Base-by-base conservation (phyloP, 1,140 invertebrate genomes). In the Gonioctena quinquepunctata region DNA sequence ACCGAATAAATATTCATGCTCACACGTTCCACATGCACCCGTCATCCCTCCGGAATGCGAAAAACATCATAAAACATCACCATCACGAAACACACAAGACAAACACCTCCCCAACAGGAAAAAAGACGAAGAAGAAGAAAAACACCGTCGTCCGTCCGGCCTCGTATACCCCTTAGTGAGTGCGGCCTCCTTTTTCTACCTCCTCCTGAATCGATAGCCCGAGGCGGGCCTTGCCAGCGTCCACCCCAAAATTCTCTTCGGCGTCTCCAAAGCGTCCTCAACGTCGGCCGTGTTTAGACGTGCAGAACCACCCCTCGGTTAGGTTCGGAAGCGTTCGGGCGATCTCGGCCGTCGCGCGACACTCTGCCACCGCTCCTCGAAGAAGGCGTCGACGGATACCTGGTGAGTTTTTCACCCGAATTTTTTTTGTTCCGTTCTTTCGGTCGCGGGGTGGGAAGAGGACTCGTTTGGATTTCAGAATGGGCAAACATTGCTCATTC, bases 241-340 rank as follows among this genome's bases (percentile, higher is more conserved):
- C 75, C 77, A 74, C 77, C 75, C 74, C 76, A 69, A 73, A 74
- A 71, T 68, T 73, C 68, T 71, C 77, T 72, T 64, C 73, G 66
- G 71, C 54, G 68, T 69, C 77, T 71, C 72, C 78, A 79, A 79
- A 79, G 77, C 75, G 73, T 70, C 72, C 71, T 66, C 71, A 74
- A 65, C 76, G 78, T 69, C 74, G 74, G 73, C 74, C 70, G 74
- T 69, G 77, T 63, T 70, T 69, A 77, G 79, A 80, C 78, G 79
- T 79, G 66, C 66, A 59, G 57, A 61, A 33, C 26, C 66, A 66
- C 64, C 64, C 64, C 64, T 57, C 49, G 49, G 64, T 13, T 26
- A 16, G 49, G 28, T 49, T 74, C 74, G 71, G 73, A 25, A 27
- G 21, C 50, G 18, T 61, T 74, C 77, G 73, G 68, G 18, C 11